Evolutionary conservation across 2,113 vertebrate species (phyloP).

Genomic region (Etheostoma spectabile): DNA sequence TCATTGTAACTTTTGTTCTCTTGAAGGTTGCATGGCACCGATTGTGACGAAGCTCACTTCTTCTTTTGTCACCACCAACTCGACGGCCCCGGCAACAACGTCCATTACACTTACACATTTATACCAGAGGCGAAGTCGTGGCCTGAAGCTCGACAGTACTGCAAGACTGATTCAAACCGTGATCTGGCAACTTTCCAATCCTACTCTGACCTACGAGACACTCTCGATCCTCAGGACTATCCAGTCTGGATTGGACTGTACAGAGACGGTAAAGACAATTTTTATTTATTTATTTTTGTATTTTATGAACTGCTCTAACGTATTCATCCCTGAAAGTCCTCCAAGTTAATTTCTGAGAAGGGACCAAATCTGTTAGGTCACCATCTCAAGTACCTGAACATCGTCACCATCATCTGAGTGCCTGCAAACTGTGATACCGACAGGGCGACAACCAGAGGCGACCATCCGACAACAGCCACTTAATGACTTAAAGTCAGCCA

Average conservation of each 20-base stretch:
- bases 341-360: neutral
- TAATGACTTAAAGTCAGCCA: too few relatives aligned
- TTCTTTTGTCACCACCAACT: accelerated
- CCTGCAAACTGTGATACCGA: neutral
- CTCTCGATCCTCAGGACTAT: accelerated
- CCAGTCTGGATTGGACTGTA: slow-evolving; percentile 54
- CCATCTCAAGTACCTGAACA: neutral
- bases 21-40: neutral
- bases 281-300: too few relatives aligned
- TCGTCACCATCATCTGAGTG: neutral
- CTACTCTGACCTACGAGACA: accelerated
- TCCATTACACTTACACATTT: accelerated
- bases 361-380: neutral
- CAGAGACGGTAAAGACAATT: slow-evolving; percentile 30
- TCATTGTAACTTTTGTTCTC: slow-evolving; percentile 1
- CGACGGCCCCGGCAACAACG: accelerated
- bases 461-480: neutral
- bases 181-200: accelerated
- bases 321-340: neutral
- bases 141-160: neutral
- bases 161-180: accelerated
- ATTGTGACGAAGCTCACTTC: accelerated
- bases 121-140: neutral
- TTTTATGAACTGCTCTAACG: neutral
- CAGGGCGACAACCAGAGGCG: neutral